These are phyloP conservation scores for Athripsodes cinereus DNA, from an alignment of 2,888 invertebrate genomes.

Conservation along the genomic window DNA sequence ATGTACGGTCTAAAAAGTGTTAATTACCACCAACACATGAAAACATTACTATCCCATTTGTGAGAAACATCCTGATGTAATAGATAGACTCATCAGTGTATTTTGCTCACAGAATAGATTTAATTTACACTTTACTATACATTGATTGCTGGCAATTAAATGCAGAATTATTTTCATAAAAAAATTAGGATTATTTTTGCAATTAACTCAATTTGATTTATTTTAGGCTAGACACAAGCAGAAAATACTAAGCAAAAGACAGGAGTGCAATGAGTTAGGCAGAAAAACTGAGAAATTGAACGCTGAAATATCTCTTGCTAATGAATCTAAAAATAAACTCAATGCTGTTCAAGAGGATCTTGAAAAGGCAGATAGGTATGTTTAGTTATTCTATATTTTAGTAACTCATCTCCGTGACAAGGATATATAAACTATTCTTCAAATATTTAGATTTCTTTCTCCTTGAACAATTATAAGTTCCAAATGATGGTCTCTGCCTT, in stretches of 20 bases:
- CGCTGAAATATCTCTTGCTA: constrained; percentile 55
- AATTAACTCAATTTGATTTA: neutral
- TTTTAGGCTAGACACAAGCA: constrained; percentile 58
- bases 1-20: too few species aligned
- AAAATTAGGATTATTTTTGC: neutral
- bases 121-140: too few species aligned
- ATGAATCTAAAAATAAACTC: constrained; percentile 51
- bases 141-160: neutral
- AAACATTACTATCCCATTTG: too few species aligned
- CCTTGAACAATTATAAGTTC: too few species aligned
- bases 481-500: too few species aligned
- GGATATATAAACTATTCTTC: too few species aligned
- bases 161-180: neutral
- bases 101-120: too few species aligned
- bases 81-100: too few species aligned
- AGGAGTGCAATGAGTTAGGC: constrained; percentile 50
- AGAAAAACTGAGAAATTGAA: constrained; percentile 51
- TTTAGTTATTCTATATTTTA: neutral
- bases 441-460: too few species aligned
- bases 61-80: too few species aligned
- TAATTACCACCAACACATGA: too few species aligned
- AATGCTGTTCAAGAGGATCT: constrained; percentile 47
- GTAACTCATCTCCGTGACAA: too few species aligned
- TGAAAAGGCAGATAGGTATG: constrained; percentile 40
- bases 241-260: constrained; percentile 55